Evolutionary conservation across 1,140 invertebrate species (phyloP), one percentile per base, ranked within the genome.

Genomic region (Lasaia peninsularis): DNA sequence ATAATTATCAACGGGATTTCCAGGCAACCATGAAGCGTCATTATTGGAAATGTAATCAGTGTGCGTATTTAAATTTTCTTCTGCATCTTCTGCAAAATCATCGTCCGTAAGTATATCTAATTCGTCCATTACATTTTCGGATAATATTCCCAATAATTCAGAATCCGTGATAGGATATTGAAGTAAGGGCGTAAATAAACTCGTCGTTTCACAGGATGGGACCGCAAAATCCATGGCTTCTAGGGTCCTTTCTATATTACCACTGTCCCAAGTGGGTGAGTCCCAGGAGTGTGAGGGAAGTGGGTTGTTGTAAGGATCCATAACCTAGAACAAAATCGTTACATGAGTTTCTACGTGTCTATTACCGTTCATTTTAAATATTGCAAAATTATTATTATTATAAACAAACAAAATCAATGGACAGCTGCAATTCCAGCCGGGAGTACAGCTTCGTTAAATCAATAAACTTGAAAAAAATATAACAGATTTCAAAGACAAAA

Each of bases 151-250:
- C 20, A 18, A 51, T 58, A 58, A 58, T 58, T 58, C 56, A 24
- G 56, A 50, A 58, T 58, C 56, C 33, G 56, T 58, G 56, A 58
- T 58, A 51, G 44, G 56, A 51, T 58, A 21, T 58, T 58, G 48
- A 58, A 33, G 56, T 58, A 50, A 58, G 50, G 50, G 56, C 44
- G 50, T 52, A 37, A 51, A 37, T 50, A 51, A 52, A 58, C 50
- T 52, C 49, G 56, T 58, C 31, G 37, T 48, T 58, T 58, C 56
- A 51, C 56, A 51, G 48, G 32, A 9, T 9, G 32, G 32, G 32
- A 33, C 7, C 11, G 32, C 11, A 33, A 33, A 33, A 7, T n/a
- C n/a, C n/a, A n/a, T n/a, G n/a, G n/a, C n/a, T n/a, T n/a, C n/a
- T n/a, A n/a, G n/a, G n/a, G n/a, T n/a, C n/a, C n/a, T n/a, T n/a